Evolutionary conservation across 2,888 invertebrate genomes (phyloP).

Genomic region (Pristionchus maxplancki): DNA sequence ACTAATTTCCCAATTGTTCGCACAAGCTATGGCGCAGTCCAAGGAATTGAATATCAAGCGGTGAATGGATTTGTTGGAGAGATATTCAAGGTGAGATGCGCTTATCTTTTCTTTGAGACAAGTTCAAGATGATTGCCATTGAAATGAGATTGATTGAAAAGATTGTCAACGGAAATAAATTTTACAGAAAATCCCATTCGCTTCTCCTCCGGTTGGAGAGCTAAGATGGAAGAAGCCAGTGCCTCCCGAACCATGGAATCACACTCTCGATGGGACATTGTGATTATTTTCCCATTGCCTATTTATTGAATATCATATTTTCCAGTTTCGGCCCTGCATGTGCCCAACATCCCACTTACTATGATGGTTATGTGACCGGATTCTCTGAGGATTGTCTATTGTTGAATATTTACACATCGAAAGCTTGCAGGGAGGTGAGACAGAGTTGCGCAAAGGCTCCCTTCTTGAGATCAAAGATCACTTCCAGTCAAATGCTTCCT

Average conservation of each 20-base stretch:
- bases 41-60: background rate
- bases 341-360: background rate
- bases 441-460: background rate
- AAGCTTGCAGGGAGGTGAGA: background rate
- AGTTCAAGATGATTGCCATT: background rate
- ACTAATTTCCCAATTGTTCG: background rate
- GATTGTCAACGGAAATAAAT: too few relatives aligned
- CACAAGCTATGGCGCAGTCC: background rate
- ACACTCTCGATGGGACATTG: constrained; percentile 16
- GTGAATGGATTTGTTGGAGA: background rate
- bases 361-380: background rate
- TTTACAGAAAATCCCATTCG: constrained; percentile 28
- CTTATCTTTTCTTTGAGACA: background rate
- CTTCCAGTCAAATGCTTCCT: constrained; percentile 6
- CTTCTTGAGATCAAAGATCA: background rate
- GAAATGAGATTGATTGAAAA: background rate
- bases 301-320: background rate
- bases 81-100: background rate
- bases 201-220: background rate
- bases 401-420: constrained; percentile 44
- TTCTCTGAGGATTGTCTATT: constrained; percentile 39
- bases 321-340: constrained; percentile 42
- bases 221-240: constrained; percentile 44
- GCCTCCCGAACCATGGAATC: background rate
- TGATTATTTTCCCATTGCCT: background rate